Evolutionary conservation across 2,888 invertebrate species (phyloP), one percentile per base, ranked within the genome.

Genomic region (Heteromyza rotundicornis): DNA sequence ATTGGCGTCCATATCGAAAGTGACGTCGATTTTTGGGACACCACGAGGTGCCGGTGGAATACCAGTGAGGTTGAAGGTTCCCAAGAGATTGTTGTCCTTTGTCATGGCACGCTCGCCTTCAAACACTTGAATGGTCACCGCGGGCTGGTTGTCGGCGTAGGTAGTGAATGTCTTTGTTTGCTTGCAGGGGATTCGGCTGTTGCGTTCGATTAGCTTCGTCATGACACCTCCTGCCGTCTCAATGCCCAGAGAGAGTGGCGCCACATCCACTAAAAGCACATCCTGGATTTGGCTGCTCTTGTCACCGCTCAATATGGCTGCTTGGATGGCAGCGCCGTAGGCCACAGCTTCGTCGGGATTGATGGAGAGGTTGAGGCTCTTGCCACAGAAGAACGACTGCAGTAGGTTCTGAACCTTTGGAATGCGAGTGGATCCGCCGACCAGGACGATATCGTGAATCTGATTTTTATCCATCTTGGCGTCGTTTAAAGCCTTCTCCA

Each of bases 41-140:
- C 90, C 96, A 70, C 89, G 91, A 64, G 89, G 96, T 80, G 92
- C 92, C 19, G 96, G 96, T 1, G 96, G 95, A 77, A 97, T 96
- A 36, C 96, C 96, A 19, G 93, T 92, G 59, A 98, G 87, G 81
- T 98, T 96, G 84, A 98, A 98, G 82, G 95, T 96, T 63, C 98
- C 98, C 66, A 98, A 87, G 36, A 95, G 86, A 83, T 97, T 94
- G 86, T 96, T 96, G 82, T 95, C 95, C 78, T 92, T 94, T 70
- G 95, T 95, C 94, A 95, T 92, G 51, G 94, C 92, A 27, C 92
- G 84, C 82, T 92, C 92, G 52, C 92, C 92, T 78, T 92, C 90
- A 78, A 86, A 89, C 16, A 90, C 90, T 78, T 90, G 89, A 68
- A 92, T 89, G 23, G 88, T 88, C 32, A 92, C 91, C 0, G 87